Conservation (phyloP, 2,888 invertebrate genomes). For the Andrena bicolor region DNA sequence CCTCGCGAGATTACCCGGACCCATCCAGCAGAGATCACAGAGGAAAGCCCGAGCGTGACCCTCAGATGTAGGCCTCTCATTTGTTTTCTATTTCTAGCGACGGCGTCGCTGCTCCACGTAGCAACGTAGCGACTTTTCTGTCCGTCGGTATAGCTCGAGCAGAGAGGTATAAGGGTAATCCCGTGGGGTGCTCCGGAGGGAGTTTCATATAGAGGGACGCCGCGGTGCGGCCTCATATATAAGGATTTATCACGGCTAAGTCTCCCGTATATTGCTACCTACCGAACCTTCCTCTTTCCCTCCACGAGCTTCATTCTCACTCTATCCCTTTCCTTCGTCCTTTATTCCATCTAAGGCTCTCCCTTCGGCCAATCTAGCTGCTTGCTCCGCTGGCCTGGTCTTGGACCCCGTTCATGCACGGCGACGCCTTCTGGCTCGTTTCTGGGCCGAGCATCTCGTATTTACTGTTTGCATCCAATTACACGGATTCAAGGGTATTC, state of each 20-base stretch:
- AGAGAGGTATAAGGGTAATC: slow-evolving; percentile 81
- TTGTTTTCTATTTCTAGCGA: slow-evolving; percentile 76
- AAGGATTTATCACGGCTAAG: slow-evolving; percentile 85
- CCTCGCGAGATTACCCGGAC: slow-evolving; percentile 16
- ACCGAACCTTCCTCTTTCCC: slow-evolving; percentile 76
- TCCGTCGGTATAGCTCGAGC: slow-evolving; percentile 64
- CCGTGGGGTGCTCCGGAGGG: slow-evolving; percentile 80
- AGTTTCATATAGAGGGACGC: slow-evolving; percentile 83
- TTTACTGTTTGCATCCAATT: slow-evolving; percentile 29
- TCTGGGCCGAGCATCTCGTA: slow-evolving; percentile 40
- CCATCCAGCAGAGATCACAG: slow-evolving; percentile 27
- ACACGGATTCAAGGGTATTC: background rate
- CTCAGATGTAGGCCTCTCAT: slow-evolving; percentile 68
- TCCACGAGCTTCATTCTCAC: slow-evolving; percentile 47
- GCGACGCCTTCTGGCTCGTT: slow-evolving; percentile 29
- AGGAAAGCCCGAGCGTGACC: slow-evolving; percentile 45
- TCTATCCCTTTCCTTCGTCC: slow-evolving; percentile 26
- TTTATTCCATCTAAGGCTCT: slow-evolving; percentile 33
- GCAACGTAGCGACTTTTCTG: slow-evolving; percentile 71
- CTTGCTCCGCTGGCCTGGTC: slow-evolving; percentile 46
- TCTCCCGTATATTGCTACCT: slow-evolving; percentile 84
- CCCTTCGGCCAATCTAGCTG: slow-evolving; percentile 36
- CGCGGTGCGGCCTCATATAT: slow-evolving; percentile 84
- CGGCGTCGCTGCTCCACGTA: slow-evolving; percentile 51
- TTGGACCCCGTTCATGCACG: slow-evolving; percentile 35